Percentiles rank a stretch among this genome's conserved stretches.
Conservation (phyloP, 2,888 invertebrate species). For the Drosophila melanocephala region DNA sequence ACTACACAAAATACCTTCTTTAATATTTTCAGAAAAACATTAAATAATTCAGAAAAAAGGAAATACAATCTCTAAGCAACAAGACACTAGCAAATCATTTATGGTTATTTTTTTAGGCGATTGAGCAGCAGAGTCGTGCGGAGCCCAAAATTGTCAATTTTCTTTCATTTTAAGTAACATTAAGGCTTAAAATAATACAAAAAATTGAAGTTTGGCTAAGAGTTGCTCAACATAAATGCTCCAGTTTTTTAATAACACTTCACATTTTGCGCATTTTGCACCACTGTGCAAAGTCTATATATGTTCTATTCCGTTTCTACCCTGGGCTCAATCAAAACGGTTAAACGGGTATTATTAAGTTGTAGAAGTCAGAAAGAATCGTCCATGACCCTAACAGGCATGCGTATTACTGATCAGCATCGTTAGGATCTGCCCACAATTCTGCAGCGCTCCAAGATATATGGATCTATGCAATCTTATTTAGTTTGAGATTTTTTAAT, state of each 20-base stretch:
- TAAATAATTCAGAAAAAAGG: background rate
- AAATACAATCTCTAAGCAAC: background rate
- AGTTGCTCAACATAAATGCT: background rate
- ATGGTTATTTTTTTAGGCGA: no score
- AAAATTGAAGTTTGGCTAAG: background rate
- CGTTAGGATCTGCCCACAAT: background rate
- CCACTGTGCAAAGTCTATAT: constrained; percentile 20
- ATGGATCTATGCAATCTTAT: background rate
- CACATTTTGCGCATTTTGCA: background rate
- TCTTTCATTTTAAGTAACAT: background rate
- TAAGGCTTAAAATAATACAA: background rate
- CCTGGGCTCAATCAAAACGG: background rate
- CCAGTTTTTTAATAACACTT: background rate
- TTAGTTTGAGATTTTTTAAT: no score
- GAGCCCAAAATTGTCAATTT: background rate
- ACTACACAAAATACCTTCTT: background rate
- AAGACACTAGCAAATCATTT: no score
- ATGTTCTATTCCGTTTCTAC: background rate
- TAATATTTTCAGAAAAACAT: background rate
- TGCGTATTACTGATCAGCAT: background rate
- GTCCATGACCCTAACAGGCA: background rate
- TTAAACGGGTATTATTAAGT: background rate
- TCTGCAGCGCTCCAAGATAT: background rate
- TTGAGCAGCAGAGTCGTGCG: no score
- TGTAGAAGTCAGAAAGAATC: background rate